Evolutionary conservation across 2,888 invertebrate genomes (phyloP).

Genomic region (Meandrusa payeni): DNA sequence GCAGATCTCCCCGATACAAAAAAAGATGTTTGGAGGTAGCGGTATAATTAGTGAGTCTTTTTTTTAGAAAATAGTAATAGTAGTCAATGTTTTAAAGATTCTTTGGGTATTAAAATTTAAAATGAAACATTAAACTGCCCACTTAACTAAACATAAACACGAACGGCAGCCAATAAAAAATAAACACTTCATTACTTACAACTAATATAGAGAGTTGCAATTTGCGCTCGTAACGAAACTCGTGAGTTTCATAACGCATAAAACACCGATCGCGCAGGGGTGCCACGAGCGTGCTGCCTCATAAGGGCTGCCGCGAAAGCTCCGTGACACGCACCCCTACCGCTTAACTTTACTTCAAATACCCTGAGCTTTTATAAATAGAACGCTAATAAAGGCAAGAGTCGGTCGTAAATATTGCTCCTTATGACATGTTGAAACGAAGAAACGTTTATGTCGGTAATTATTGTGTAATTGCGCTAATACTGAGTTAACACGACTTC

Average conservation of each 20-base stretch:
- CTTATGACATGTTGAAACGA: conserved; percentile 39
- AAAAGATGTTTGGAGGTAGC: too few species aligned
- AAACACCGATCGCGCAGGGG: conserved; percentile 29
- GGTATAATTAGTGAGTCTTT: too few species aligned
- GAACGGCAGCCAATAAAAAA: conserved; percentile 29
- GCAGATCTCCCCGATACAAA: too few species aligned
- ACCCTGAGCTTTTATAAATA: conserved; percentile 44
- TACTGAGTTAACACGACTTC: conserved; percentile 14
- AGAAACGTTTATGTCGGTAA: conserved; percentile 31
- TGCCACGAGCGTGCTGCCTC: conserved; percentile 23
- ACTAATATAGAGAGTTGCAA: conserved; percentile 25
- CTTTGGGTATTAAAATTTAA: too few species aligned
- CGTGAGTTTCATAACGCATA: conserved; percentile 27
- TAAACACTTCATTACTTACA: conserved; percentile 18
- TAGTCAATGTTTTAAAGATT: too few species aligned
- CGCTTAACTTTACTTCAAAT: conserved; percentile 38
- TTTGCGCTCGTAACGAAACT: conserved; percentile 24
- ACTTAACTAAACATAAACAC: conserved; percentile 24
- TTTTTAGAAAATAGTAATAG: too few species aligned
- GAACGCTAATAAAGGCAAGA: conserved; percentile 41
- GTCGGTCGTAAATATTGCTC: conserved; percentile 40
- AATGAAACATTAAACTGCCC: too few species aligned
- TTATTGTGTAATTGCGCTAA: conserved; percentile 28
- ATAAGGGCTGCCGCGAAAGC: conserved; percentile 25
- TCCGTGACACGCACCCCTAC: conserved; percentile 34